Conservation (phyloP, 2,888 invertebrate species). For the Napeogenes inachia region DNA sequence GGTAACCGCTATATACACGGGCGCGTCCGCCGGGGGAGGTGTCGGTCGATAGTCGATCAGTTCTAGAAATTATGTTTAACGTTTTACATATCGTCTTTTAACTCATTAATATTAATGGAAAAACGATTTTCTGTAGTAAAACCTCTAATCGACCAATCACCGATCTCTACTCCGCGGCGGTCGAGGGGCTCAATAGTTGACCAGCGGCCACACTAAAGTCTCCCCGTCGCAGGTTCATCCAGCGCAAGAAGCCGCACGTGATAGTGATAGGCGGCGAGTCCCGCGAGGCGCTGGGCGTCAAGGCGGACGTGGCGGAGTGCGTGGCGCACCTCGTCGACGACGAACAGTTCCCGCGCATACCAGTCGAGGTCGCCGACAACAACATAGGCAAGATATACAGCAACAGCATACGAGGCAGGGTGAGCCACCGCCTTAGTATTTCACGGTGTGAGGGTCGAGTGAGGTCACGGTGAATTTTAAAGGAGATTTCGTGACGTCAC, state of each 20-base stretch:
- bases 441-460: not conserved
- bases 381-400: constrained; percentile 95
- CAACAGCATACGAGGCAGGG: constrained; percentile 90
- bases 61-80: not conserved
- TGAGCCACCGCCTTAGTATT: constrained; percentile 40
- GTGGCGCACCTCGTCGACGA: constrained; percentile 86
- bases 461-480: too few species aligned
- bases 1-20: constrained; percentile 36
- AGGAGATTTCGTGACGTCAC: too few species aligned
- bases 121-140: too few species aligned
- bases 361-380: constrained; percentile 95
- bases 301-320: constrained; percentile 85
- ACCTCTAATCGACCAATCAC: too few species aligned
- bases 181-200: too few species aligned
- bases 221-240: constrained; percentile 82
- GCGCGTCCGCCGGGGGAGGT: too few species aligned
- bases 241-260: constrained; percentile 94
- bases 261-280: constrained; percentile 95
- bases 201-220: too few species aligned
- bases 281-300: constrained; percentile 88
- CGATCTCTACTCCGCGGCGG: too few species aligned
- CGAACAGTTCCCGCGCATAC: constrained; percentile 91
- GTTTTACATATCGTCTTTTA: too few species aligned
- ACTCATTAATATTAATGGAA: too few species aligned
- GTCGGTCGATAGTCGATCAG: too few species aligned